phyloP scores from a whole-genome alignment of 2,888 invertebrate species.

The Noctua janthe region DNA sequence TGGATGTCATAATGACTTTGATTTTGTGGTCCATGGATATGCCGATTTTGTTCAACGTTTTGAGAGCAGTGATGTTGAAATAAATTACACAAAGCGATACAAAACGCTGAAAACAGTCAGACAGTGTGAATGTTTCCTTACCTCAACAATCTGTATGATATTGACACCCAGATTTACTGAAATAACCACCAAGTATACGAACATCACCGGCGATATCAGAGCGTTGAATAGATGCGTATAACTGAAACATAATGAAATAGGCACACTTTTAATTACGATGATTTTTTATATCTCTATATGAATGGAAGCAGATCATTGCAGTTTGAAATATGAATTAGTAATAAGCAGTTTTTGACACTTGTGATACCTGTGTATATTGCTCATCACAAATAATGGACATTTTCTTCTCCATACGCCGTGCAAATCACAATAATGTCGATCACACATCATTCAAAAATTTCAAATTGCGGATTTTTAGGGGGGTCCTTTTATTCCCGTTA shows the following conservation, averaged over 20 bases:
- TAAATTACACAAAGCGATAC: background rate
- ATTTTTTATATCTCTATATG: background rate
- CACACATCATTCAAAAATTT: background rate
- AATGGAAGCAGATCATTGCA: background rate
- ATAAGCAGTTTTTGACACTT: background rate
- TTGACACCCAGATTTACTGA: slow-evolving; percentile 81
- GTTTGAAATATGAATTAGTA: background rate
- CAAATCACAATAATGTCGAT: background rate
- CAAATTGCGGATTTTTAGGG: background rate
- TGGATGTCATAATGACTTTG: background rate
- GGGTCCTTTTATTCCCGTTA: background rate
- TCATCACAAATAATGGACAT: background rate
- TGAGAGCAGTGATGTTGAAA: background rate
- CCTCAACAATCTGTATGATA: slow-evolving; percentile 80
- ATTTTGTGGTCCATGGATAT: background rate
- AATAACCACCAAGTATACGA: slow-evolving; percentile 78
- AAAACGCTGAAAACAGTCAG: background rate
- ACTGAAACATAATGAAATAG: slow-evolving; percentile 67
- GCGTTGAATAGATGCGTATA: slow-evolving; percentile 76
- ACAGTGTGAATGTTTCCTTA: slow-evolving; percentile 52
- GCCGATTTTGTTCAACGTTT: background rate
- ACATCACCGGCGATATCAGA: slow-evolving; percentile 81
- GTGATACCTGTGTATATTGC: no score
- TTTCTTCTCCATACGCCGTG: background rate
- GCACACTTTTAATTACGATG: background rate